Percentiles rank a stretch among this genome's conserved stretches.
Evolutionary conservation across 2,888 invertebrate genomes (phyloP).

Genomic region (Aradus depressus): DNA sequence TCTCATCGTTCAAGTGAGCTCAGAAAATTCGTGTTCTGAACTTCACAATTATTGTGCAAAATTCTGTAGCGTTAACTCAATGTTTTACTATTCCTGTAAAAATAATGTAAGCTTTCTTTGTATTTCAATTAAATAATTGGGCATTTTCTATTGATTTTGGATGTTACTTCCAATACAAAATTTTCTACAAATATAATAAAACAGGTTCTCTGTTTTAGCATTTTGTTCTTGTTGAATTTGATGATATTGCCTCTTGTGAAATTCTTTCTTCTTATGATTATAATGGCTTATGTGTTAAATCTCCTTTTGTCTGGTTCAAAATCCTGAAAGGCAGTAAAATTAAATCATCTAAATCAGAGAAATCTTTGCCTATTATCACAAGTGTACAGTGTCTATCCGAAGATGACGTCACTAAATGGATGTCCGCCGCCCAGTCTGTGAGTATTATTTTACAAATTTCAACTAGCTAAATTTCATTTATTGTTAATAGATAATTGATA

Average conservation of each 20-base stretch:
- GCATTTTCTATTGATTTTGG: background rate
- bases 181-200: conserved; percentile 1
- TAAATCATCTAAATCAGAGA: background rate
- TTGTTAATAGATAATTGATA: background rate
- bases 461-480: background rate
- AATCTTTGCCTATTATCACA: conserved; percentile 4
- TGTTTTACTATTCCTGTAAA: conserved; percentile 28
- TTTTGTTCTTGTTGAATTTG: conserved; percentile 66
- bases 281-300: conserved; percentile 49
- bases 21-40: conserved; percentile 54
- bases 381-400: conserved; percentile 35
- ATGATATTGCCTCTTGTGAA: conserved; percentile 42
- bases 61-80: conserved; percentile 47
- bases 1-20: conserved; percentile 64
- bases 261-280: conserved; percentile 40
- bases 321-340: conserved; percentile 36
- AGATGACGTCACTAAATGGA: conserved; percentile 39
- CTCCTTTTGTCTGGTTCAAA: conserved; percentile 46
- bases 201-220: conserved; percentile 42
- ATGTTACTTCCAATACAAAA: conserved; percentile 1
- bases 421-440: conserved; percentile 43
- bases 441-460: conserved; percentile 17
- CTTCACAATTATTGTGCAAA: conserved; percentile 56
- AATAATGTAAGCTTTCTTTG: conserved; percentile 19
- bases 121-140: conserved; percentile 1